Percentiles rank a stretch among this genome's conserved stretches.
phyloP scores from a whole-genome alignment of 2,113 vertebrate genomes.

The Gulo gulo region DNA sequence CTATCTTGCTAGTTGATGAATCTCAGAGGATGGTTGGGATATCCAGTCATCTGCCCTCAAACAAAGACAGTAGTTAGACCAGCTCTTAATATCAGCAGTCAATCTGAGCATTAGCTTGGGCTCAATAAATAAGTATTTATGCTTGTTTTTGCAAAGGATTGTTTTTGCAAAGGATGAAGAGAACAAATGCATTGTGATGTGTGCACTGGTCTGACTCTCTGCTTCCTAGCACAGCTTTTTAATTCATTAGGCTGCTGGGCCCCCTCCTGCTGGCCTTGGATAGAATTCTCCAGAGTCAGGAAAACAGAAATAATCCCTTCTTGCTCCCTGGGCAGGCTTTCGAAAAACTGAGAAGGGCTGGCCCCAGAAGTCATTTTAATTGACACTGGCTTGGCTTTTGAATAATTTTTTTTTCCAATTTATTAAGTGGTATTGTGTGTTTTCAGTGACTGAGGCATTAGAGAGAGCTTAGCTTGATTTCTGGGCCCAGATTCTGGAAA shows the following conservation, averaged over 20 bases:
- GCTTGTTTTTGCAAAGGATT: background rate
- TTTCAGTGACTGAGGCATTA: background rate
- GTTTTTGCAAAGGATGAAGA: background rate
- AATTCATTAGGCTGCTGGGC: background rate
- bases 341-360: background rate
- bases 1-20: background rate
- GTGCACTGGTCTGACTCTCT: background rate
- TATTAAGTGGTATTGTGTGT: background rate
- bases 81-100: background rate
- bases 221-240: background rate
- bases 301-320: background rate
- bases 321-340: background rate
- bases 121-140: background rate
- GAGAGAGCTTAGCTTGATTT: background rate
- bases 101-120: background rate
- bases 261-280: background rate
- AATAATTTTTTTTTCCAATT: background rate
- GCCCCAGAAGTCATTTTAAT: slow-evolving; percentile 16
- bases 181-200: background rate
- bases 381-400: slow-evolving; percentile 3
- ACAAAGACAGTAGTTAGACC: background rate
- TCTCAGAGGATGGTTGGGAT: background rate
- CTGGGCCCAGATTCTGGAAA: background rate
- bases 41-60: background rate
- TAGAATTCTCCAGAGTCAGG: background rate